A percentile compares a stretch with the other conserved stretches of the same genome.
Evolutionary conservation across 2,113 vertebrate genomes (phyloP).

Genomic region (Harpagus bidentatus): DNA sequence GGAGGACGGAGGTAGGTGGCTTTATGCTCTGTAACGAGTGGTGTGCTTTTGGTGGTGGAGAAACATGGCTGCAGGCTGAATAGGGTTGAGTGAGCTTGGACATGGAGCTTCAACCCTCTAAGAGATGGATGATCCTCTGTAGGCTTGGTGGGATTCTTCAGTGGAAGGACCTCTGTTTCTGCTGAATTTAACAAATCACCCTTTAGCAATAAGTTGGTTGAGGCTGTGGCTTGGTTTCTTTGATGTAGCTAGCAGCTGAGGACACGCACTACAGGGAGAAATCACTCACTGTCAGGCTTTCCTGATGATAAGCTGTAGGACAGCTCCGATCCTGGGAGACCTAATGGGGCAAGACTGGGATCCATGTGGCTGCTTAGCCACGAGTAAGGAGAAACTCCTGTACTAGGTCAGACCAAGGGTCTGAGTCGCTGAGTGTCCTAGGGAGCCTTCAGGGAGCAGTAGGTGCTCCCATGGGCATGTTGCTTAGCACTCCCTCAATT

Average conservation of each 20-base stretch:
- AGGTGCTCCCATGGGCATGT: background rate
- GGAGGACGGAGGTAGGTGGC: background rate
- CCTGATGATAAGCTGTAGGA: background rate
- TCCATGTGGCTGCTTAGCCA: background rate
- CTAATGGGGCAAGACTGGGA: background rate
- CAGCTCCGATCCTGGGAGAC: background rate
- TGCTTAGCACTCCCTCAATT: background rate
- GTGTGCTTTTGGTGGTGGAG: background rate
- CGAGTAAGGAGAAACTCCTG: background rate
- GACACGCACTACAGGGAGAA: background rate
- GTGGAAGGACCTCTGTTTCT: background rate
- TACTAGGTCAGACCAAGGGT: background rate
- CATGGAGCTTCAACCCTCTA: background rate
- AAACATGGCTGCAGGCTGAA: background rate
- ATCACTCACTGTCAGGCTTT: background rate
- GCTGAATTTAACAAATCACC: background rate
- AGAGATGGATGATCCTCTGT: background rate
- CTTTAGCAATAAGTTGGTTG: background rate
- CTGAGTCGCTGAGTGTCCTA: background rate
- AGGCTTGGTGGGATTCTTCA: background rate
- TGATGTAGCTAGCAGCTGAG: background rate
- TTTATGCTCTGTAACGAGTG: background rate
- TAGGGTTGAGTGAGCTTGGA: background rate
- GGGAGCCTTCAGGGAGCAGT: background rate
- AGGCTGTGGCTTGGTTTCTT: background rate